Percentiles rank a stretch among this genome's conserved stretches.
phyloP scores from a whole-genome alignment of 2,797 vertebrate genomes.

The Gobionotothen gibberifrons region DNA sequence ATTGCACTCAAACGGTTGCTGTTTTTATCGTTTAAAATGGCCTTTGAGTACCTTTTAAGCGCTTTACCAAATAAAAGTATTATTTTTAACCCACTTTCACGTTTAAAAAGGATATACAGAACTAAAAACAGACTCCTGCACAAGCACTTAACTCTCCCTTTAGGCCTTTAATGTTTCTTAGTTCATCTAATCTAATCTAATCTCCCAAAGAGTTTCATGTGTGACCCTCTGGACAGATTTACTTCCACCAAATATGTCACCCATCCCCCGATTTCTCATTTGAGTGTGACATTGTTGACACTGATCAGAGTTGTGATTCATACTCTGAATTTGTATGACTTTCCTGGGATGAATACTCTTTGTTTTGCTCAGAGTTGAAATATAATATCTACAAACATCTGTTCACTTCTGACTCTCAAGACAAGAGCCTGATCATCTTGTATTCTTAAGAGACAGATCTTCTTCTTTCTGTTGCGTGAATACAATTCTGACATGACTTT shows the following conservation, averaged over 20 bases:
- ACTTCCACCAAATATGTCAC: conserved; percentile 1
- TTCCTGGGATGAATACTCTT: background rate
- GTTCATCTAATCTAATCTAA: conserved; percentile 25
- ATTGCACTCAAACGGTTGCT: too few relatives aligned
- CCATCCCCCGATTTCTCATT: background rate
- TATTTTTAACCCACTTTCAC: conserved; percentile 1
- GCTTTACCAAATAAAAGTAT: too few relatives aligned
- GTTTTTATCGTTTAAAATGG: too few relatives aligned
- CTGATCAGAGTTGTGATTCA: background rate
- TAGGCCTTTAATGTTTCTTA: conserved; percentile 24
- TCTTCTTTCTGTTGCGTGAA: conserved; percentile 2
- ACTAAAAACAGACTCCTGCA: conserved; percentile 4
- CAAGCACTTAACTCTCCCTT: conserved; percentile 24
- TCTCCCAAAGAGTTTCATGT: conserved; percentile 10
- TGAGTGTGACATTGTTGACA: background rate
- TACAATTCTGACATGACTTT: conserved; percentile 1
- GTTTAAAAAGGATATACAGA: background rate
- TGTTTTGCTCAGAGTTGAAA: conserved; percentile 77
- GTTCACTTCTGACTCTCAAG: conserved; percentile 89
- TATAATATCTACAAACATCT: conserved; percentile 93
- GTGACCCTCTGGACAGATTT: background rate
- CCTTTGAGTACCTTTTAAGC: too few relatives aligned
- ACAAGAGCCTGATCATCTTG: conserved; percentile 71
- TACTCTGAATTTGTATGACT: background rate
- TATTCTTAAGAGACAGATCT: background rate